Evolutionary conservation across 2,888 invertebrate species (phyloP).

Genomic region (Pterostichus madidus): DNA sequence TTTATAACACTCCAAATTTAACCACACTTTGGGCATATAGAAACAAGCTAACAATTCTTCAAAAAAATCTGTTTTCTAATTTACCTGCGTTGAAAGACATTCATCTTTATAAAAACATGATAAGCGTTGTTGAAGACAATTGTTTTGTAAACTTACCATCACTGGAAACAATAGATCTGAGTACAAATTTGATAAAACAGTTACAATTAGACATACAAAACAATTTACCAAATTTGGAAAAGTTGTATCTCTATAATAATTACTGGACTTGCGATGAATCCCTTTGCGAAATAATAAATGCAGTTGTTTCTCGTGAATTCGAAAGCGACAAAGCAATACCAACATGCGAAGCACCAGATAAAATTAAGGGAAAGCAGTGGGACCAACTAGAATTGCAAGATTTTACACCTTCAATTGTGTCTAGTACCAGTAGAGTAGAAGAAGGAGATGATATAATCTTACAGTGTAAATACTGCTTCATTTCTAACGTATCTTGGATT

Average conservation of each 20-base stretch:
- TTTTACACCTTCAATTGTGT: not conserved
- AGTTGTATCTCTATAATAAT: constrained; percentile 1
- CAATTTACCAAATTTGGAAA: not conserved
- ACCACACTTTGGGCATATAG: not conserved
- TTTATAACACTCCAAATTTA: not conserved
- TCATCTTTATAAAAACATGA: not conserved
- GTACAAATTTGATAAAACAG: not conserved
- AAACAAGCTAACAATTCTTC: constrained; percentile 12
- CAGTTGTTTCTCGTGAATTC: not conserved
- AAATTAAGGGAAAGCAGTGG: not conserved
- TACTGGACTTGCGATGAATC: constrained; percentile 6
- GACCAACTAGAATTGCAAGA: constrained; percentile 2
- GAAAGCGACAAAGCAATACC: not conserved
- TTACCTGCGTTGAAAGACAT: constrained; percentile 5
- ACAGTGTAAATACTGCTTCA: constrained; percentile 5
- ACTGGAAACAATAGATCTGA: not conserved
- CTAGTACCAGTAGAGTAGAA: not conserved
- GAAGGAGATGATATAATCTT: constrained; percentile 5
- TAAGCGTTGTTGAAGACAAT: not conserved
- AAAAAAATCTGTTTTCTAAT: not conserved
- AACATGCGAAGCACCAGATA: not conserved
- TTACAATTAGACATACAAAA: constrained; percentile 9
- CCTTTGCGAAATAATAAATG: constrained; percentile 4
- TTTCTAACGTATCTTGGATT: not conserved
- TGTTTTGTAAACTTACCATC: constrained; percentile 3